Evolutionary conservation across 2,888 invertebrate species (phyloP).

Genomic region (Timema cristinae): DNA sequence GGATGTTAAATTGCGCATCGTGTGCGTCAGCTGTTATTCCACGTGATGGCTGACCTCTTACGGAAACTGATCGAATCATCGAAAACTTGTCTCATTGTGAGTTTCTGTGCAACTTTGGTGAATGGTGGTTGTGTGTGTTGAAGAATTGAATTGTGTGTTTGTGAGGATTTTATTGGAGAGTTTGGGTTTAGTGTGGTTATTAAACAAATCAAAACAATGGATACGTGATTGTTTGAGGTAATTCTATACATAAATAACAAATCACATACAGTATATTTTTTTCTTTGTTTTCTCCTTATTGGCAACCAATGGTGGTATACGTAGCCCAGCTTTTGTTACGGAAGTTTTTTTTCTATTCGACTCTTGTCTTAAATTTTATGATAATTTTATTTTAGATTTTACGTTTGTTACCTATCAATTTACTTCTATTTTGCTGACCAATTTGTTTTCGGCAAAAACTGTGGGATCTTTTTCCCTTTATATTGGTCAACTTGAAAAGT

Average conservation of each 20-base stretch:
- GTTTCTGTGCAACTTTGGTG: conserved; percentile 18
- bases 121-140: conserved; percentile 14
- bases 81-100: conserved; percentile 13
- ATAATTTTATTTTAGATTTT: too few relatives aligned
- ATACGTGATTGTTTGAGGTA: conserved; percentile 22
- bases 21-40: conserved; percentile 18
- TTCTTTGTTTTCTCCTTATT: too few relatives aligned
- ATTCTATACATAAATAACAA: not conserved
- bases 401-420: too few relatives aligned
- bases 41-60: conserved; percentile 18
- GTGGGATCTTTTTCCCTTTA: too few relatives aligned
- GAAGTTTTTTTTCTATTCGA: too few relatives aligned
- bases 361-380: too few relatives aligned
- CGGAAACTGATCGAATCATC: conserved; percentile 9
- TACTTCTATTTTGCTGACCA: too few relatives aligned
- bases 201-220: conserved; percentile 15
- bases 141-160: not conserved
- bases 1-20: not conserved
- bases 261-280: too few relatives aligned
- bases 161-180: not conserved
- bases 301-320: too few relatives aligned
- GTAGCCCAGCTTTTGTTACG: too few relatives aligned
- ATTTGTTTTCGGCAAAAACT: too few relatives aligned
- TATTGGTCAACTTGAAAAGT: too few relatives aligned
- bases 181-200: not conserved